These are phyloP conservation scores for Palythoa heliodiscus DNA, from an alignment of 92 coral and sea anemone species.

Conservation along the genomic window DNA sequence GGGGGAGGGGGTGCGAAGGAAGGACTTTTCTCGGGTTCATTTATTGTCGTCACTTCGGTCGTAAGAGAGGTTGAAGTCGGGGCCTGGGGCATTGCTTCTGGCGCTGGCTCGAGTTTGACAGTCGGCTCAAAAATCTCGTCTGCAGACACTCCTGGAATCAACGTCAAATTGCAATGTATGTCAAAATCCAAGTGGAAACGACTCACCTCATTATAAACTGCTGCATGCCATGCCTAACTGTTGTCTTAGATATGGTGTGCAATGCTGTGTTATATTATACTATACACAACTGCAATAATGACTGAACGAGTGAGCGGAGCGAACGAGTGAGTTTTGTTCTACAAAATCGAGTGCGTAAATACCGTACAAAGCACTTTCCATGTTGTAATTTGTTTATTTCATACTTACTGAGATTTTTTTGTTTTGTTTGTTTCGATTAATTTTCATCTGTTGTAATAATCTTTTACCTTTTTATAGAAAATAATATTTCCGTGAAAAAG, in stretches of 20 bases:
- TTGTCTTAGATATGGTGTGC: not conserved
- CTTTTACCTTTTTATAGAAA: too few species aligned
- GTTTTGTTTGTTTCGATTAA: too few species aligned
- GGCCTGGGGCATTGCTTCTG: not conserved
- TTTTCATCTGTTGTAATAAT: too few species aligned
- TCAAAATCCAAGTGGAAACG: not conserved
- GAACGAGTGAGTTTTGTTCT: too few species aligned
- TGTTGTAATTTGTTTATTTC: too few species aligned
- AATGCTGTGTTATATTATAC: too few species aligned
- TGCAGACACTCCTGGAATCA: not conserved
- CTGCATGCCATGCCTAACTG: not conserved
- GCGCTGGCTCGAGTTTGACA: not conserved
- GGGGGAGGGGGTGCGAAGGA: conserved; percentile 26
- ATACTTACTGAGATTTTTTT: too few species aligned
- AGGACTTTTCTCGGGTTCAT: not conserved
- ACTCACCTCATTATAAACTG: not conserved
- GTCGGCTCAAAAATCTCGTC: conserved; percentile 5
- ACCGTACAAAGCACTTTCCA: too few species aligned
- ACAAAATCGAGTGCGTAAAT: too few species aligned
- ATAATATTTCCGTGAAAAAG: too few species aligned
- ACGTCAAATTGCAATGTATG: not conserved
- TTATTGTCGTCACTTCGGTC: not conserved
- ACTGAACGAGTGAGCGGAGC: too few species aligned
- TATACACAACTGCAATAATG: too few species aligned
- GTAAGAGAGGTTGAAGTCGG: not conserved